A percentile compares a stretch with the other conserved stretches of the same genome.
phyloP scores from a whole-genome alignment of 37 sponge, comb jelly and placozoan genomes.

The Chondrosia reniformis region DNA sequence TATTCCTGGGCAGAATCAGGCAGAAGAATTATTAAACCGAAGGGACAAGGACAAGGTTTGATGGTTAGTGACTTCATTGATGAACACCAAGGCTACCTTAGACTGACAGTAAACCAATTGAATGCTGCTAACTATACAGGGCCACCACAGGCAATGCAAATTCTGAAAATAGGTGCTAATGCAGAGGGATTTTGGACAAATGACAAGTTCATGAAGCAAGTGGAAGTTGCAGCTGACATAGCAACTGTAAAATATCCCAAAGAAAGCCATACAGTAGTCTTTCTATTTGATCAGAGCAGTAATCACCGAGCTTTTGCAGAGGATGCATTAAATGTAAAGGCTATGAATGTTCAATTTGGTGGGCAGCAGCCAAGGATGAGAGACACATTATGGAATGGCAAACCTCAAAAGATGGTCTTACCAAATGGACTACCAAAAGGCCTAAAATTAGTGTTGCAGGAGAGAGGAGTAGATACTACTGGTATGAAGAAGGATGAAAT shows the following conservation, averaged over 20 bases:
- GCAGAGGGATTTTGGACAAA: constrained; percentile 40
- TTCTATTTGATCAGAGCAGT: constrained; percentile 54
- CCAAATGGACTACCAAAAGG: constrained; percentile 27
- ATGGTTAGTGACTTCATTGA: constrained; percentile 53
- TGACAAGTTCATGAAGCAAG: constrained; percentile 35
- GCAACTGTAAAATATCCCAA: constrained; percentile 34
- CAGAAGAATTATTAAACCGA: constrained; percentile 18
- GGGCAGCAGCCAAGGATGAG: constrained; percentile 9
- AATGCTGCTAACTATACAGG: background rate
- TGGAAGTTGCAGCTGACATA: constrained; percentile 24
- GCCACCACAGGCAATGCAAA: constrained; percentile 6
- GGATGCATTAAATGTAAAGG: constrained; percentile 18
- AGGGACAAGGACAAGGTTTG: constrained; percentile 30
- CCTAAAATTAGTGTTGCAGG: background rate
- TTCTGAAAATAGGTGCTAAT: constrained; percentile 18
- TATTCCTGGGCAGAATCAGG: constrained; percentile 38
- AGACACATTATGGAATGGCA: constrained; percentile 6
- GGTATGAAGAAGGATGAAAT: constrained; percentile 23
- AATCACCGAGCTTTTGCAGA: constrained; percentile 37
- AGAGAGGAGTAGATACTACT: background rate
- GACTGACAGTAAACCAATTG: constrained; percentile 27
- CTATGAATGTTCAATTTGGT: constrained; percentile 21
- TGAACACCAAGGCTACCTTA: constrained; percentile 29
- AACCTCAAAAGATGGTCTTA: constrained; percentile 30
- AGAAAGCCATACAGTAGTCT: constrained; percentile 31